Conservation (phyloP, 2,888 invertebrate species). For the Epirrhoe alternata region DNA sequence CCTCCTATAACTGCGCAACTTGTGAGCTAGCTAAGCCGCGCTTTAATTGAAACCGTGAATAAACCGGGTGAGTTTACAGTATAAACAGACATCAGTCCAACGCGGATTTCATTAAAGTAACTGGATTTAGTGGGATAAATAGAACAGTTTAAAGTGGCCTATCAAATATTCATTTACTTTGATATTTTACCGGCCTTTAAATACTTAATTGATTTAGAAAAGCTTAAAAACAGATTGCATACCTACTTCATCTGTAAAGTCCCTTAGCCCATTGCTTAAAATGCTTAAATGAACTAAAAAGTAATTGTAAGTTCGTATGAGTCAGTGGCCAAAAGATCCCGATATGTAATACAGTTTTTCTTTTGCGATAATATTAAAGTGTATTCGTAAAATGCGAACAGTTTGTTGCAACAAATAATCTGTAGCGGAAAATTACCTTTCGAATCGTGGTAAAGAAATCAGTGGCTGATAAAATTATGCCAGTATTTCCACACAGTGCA, state of each 20-base stretch:
- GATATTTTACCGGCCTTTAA: slow-evolving; percentile 34
- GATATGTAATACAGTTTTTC: neutral
- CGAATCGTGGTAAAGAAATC: slow-evolving; percentile 46
- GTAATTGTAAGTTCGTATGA: too few relatives aligned
- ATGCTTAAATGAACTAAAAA: neutral
- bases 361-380: neutral
- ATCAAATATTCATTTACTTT: slow-evolving; percentile 36
- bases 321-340: too few relatives aligned
- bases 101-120: slow-evolving; percentile 47
- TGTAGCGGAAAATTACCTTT: slow-evolving; percentile 13
- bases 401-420: slow-evolving; percentile 14
- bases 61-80: slow-evolving; percentile 59
- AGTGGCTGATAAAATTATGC: slow-evolving; percentile 63
- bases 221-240: slow-evolving; percentile 30
- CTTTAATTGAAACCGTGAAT: slow-evolving; percentile 78
- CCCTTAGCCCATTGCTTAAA: slow-evolving; percentile 1
- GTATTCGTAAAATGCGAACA: neutral
- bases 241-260: neutral
- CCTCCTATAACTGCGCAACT: slow-evolving; percentile 75
- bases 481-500: slow-evolving; percentile 60
- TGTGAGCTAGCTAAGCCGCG: slow-evolving; percentile 69
- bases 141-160: slow-evolving; percentile 36
- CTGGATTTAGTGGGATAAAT: slow-evolving; percentile 50
- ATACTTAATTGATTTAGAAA: slow-evolving; percentile 20
- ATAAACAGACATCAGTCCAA: slow-evolving; percentile 54